Evolutionary conservation across 2,113 vertebrate species (phyloP).

Genomic region (Scomber scombrus): DNA sequence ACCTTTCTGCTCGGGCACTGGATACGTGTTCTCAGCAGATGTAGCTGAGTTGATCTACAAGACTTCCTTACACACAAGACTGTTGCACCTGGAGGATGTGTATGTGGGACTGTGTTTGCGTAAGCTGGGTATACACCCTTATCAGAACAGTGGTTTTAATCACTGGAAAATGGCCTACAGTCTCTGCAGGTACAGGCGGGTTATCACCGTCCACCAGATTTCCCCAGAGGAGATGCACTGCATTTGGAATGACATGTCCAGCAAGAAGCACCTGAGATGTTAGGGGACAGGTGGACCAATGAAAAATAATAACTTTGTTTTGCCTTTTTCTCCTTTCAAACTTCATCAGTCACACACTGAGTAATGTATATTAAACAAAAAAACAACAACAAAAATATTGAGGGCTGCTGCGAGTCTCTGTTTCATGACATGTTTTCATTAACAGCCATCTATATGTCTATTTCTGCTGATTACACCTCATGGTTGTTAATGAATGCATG

Average conservation of each 20-base stretch:
- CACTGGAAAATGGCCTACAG: constrained; percentile 99
- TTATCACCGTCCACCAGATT: constrained; percentile 98
- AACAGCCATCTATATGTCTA: constrained; percentile 34
- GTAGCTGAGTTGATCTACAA: constrained; percentile 98
- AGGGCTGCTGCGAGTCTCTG: constrained; percentile 52
- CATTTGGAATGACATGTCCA: constrained; percentile 99
- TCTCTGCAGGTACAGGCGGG: constrained; percentile 95
- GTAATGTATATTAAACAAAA: constrained; percentile 22
- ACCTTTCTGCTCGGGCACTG: constrained; percentile 97
- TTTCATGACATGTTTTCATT: constrained; percentile 45
- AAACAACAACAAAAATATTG: constrained; percentile 11
- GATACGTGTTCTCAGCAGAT: constrained; percentile 97
- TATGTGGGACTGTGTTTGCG: constrained; percentile 97
- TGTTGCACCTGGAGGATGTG: constrained; percentile 97
- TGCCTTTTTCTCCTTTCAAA: constrained; percentile 42
- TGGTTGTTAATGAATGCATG: constrained; percentile 63
- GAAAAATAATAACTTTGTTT: constrained; percentile 4
- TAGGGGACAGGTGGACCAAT: constrained; percentile 70
- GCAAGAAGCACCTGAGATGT: constrained; percentile 99
- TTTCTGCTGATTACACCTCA: constrained; percentile 50
- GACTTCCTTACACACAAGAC: constrained; percentile 96
- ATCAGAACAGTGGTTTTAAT: constrained; percentile 99
- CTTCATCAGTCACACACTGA: constrained; percentile 31
- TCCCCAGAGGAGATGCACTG: constrained; percentile 99
- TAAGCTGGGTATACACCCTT: constrained; percentile 97